Conservation (phyloP, 2,888 invertebrate species). For the Drosophila melanosoma region DNA sequence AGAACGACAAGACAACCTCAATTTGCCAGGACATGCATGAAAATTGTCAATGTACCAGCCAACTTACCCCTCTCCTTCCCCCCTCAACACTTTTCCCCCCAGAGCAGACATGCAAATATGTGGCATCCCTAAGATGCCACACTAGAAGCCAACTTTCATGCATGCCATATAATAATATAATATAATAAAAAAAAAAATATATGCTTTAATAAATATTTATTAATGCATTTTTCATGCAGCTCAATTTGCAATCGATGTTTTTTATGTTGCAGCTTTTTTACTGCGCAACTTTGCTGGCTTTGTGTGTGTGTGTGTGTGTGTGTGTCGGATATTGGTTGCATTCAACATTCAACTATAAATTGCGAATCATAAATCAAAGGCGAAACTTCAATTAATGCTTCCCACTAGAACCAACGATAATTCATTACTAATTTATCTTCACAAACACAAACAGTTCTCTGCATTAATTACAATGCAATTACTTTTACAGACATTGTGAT, state of each 20-base stretch:
- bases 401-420: slow-evolving; percentile 72
- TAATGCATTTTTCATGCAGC: slow-evolving; percentile 59
- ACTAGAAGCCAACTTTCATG: slow-evolving; percentile 59
- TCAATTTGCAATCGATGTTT: slow-evolving; percentile 38
- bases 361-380: slow-evolving; percentile 68
- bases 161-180: slow-evolving; percentile 42
- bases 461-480: slow-evolving; percentile 76
- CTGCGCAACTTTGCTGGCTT: slow-evolving; percentile 13
- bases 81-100: not conserved
- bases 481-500: slow-evolving; percentile 47
- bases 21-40: slow-evolving; percentile 47
- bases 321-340: slow-evolving; percentile 60
- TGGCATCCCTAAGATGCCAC: slow-evolving; percentile 47
- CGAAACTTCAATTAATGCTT: slow-evolving; percentile 75
- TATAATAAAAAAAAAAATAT: slow-evolving; percentile 9
- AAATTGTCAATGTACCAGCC: slow-evolving; percentile 33
- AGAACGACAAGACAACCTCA: slow-evolving; percentile 36
- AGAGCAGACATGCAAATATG: slow-evolving; percentile 47
- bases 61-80: slow-evolving; percentile 4
- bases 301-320: slow-evolving; percentile 26
- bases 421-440: slow-evolving; percentile 75
- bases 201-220: slow-evolving; percentile 74
- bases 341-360: slow-evolving; percentile 60
- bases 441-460: slow-evolving; percentile 51
- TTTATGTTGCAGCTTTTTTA: slow-evolving; percentile 1